Evolutionary conservation across 2,113 vertebrate genomes (phyloP), one percentile per base, ranked within the genome.

Genomic region (Clupea harengus): DNA sequence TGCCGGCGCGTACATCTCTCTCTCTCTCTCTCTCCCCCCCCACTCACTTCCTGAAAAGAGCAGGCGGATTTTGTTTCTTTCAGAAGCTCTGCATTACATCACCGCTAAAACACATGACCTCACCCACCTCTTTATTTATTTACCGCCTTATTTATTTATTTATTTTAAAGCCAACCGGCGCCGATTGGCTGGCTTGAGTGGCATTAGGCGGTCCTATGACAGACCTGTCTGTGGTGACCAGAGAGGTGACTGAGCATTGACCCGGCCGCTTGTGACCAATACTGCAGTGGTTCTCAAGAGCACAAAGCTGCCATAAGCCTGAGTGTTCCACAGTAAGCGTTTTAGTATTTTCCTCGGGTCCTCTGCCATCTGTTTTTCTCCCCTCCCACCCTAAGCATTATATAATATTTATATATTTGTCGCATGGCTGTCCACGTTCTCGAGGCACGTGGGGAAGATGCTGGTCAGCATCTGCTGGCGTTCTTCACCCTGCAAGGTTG

Each of bases 271-370:
- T 9, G 25, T 75, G 67, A 32, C 67, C 67, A 32, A 85, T 28
- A 88, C 86, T 88, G 85, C 92, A 91, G 89, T 90, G 90, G 90
- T 87, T 92, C 32, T 86, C 91, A 92, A 93, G 92, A 88, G 91
- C 89, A 84, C 91, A 93, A 93, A 94, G 93, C 93, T 93, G 92
- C 90, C 90, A 91, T 94, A 93, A 94, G 93, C 93, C 93, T 87
- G 88, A 83, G 91, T 94, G 93, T 93, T 91, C 91, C 87, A 91
- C 93, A 93, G 93, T 94, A 94, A 94, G 93, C 93, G 91, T 94
- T 94, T 92, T 93, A 92, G 91, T 90, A 89, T 89, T 75, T 86
- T 91, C 91, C 92, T 90, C 89, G 49, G 88, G 88, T 90, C 90
- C 45, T 17, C 22, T 80, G 88, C 94, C 93, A 94, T 94, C 93